A percentile compares a stretch with the other conserved stretches of the same genome.
phyloP scores from a whole-genome alignment of 2,113 vertebrate genomes.

The Cygnus buccinator region DNA sequence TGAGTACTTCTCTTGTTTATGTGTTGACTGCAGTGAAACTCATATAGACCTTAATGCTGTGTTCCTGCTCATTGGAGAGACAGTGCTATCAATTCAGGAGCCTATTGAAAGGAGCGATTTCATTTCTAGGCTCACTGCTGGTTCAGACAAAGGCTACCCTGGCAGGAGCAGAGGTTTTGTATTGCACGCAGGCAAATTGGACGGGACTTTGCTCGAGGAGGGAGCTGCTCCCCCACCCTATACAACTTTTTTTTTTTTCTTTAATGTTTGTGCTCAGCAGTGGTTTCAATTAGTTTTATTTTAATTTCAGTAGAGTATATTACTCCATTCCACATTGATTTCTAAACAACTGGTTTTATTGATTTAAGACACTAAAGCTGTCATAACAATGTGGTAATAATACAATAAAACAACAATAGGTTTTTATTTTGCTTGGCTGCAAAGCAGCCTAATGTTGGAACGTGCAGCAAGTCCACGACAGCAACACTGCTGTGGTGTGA shows the following conservation, averaged over 20 bases:
- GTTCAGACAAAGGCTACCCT: neutral
- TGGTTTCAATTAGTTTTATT: neutral
- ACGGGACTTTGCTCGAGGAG: neutral
- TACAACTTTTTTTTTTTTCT: no score
- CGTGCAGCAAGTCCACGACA: neutral
- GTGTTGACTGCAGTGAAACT: neutral
- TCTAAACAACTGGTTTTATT: neutral
- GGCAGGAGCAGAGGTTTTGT: neutral
- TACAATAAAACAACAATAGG: neutral
- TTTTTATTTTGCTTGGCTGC: neutral
- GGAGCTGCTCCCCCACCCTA: neutral
- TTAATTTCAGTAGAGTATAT: neutral
- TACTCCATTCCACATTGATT: neutral
- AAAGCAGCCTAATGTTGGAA: neutral
- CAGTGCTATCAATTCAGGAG: neutral
- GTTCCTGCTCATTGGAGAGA: neutral
- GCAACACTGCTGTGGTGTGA: fast-evolving
- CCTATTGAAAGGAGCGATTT: neutral
- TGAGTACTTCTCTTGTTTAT: neutral
- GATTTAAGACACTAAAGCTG: neutral
- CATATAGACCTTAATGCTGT: neutral
- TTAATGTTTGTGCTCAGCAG: neutral
- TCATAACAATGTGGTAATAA: neutral
- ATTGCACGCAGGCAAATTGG: neutral
- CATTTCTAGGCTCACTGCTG: neutral